These are phyloP conservation scores for Brachirus orientalis DNA, from an alignment of 2,113 vertebrate species.

Conservation along the genomic window DNA sequence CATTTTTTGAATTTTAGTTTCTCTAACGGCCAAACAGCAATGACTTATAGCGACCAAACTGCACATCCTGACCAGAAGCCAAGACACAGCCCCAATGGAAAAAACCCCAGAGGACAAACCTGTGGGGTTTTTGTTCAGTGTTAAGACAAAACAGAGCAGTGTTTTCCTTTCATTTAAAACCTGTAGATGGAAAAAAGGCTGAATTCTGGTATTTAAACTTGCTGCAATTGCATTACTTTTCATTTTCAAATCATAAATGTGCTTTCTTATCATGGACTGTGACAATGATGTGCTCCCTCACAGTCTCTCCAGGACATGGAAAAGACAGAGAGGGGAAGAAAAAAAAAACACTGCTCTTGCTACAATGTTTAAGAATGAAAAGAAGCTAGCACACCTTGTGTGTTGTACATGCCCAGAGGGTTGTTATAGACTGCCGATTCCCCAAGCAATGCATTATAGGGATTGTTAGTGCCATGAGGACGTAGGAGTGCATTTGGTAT, in stretches of 20 bases:
- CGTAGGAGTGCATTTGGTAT: constrained; percentile 99
- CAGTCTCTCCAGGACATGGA: constrained; percentile 31
- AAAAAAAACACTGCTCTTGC: constrained; percentile 60
- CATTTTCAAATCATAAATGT: constrained; percentile 43
- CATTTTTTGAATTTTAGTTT: constrained; percentile 33
- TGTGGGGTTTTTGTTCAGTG: constrained; percentile 47
- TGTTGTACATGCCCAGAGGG: constrained; percentile 99
- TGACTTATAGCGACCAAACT: constrained; percentile 16
- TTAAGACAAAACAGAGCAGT: constrained; percentile 71
- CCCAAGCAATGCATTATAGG: constrained; percentile 99
- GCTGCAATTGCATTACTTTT: constrained; percentile 32
- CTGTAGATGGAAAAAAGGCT: constrained; percentile 29
- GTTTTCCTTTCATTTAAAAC: constrained; percentile 55
- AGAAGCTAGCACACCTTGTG: constrained; percentile 98
- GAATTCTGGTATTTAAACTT: constrained; percentile 23
- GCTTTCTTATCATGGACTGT: constrained; percentile 9
- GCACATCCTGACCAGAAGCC: constrained; percentile 46
- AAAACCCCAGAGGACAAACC: constrained; percentile 58
- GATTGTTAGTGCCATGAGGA: constrained; percentile 99
- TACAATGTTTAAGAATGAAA: constrained; percentile 73
- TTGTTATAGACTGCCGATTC: constrained; percentile 99
- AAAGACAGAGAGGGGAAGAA: background rate
- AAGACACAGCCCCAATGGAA: constrained; percentile 55
- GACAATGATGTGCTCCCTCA: constrained; percentile 26
- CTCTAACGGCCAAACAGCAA: constrained; percentile 34